phyloP scores from a whole-genome alignment of 2,888 invertebrate species.

The Diarsia mendica region DNA sequence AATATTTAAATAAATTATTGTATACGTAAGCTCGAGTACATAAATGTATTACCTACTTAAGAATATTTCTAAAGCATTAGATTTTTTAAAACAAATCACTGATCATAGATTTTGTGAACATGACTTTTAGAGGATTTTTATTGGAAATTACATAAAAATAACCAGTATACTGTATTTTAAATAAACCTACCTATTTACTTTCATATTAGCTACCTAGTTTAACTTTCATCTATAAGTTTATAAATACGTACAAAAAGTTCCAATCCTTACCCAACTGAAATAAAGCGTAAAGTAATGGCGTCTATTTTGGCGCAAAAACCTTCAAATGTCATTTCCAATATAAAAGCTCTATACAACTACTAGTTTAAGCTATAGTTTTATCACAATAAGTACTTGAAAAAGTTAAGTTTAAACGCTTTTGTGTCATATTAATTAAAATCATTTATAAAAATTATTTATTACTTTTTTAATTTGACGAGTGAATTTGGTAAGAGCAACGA shows the following conservation, averaged over 20 bases:
- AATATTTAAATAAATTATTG: conserved; percentile 80
- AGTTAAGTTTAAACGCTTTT: conserved; percentile 65
- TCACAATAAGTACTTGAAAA: conserved; percentile 57
- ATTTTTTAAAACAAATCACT: conserved; percentile 76
- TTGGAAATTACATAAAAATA: conserved; percentile 11
- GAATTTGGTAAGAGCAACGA: conserved; percentile 43
- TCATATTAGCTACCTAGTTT: not conserved
- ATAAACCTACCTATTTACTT: not conserved
- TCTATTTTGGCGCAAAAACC: not conserved
- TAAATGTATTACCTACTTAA: conserved; percentile 60
- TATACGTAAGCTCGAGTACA: conserved; percentile 74
- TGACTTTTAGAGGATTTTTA: conserved; percentile 33
- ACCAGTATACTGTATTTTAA: not conserved
- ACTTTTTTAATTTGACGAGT: conserved; percentile 37
- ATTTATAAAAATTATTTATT: conserved; percentile 60
- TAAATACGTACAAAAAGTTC: not conserved
- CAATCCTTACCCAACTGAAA: not conserved
- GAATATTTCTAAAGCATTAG: conserved; percentile 68
- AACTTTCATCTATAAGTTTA: not conserved
- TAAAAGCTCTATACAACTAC: conserved; percentile 35
- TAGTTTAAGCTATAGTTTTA: conserved; percentile 58
- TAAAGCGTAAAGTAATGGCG: not conserved
- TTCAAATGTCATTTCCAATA: conserved; percentile 6
- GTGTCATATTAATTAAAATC: conserved; percentile 65
- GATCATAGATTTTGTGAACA: conserved; percentile 61